Evolutionary conservation across 2,113 vertebrate genomes (phyloP), one percentile per base, ranked within the genome.

Genomic region (Myotis yumanensis): DNA sequence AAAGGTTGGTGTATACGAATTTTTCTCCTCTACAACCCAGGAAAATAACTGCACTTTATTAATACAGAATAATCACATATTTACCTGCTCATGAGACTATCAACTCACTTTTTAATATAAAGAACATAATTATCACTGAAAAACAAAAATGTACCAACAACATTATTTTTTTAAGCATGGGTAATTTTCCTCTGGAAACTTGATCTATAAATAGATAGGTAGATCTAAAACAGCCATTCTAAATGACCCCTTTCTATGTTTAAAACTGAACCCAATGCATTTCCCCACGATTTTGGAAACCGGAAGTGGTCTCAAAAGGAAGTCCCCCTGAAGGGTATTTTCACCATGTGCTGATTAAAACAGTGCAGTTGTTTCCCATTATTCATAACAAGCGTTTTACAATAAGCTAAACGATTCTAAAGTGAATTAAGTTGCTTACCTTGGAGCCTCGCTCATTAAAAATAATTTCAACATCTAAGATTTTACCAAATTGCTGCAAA

Each of bases 381-480:
- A 92, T 75, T 93, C 40, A 43, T 59, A 48, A 11, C 71, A 91
- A 93, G 88, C 40, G 83, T 51, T 91, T 93, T 85, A 91, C 94
- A 79, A 62, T 40, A 94, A 97, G 75, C 83, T 25, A 79, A 95
- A 94, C 86, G 73, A 54, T 96, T 95, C 96, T 94, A 46, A 95
- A 73, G 87, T 97, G 96, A 97, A 98, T 97, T 96, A 94, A 96
- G 97, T 83, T 93, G 97, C 99, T 98, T 99, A 99, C 99, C 99
- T 99, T 99, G 89, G 99, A 99, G 97, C 99, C 99, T 96, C 99
- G 97, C 98, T 99, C 99, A 98, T 99, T 99, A 99, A 99, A 99
- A 99, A 99, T 99, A 98, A 99, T 99, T 99, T 99, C 99, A 99
- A 99, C 99, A 98, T 99, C 99, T 99, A 99, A 99, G 98, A 99